These are phyloP conservation scores for Adelosebastes latens DNA, from an alignment of 2,797 vertebrate species.

Conservation along the genomic window DNA sequence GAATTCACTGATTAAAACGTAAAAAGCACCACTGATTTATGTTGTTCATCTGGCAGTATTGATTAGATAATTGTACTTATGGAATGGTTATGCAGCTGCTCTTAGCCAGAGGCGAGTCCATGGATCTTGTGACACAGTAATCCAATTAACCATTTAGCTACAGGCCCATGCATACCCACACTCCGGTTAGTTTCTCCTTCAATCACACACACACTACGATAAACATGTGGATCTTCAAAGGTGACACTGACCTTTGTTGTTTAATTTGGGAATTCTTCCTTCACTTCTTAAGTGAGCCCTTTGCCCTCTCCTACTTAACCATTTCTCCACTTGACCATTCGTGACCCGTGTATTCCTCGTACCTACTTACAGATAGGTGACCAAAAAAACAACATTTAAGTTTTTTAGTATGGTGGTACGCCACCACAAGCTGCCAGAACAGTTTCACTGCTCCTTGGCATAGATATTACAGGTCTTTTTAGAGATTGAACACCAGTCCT, in stretches of 20 bases:
- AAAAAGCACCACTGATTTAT: conserved; percentile 1
- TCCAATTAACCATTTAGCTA: conserved; percentile 79
- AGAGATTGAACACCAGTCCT: not conserved
- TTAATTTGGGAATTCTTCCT: conserved; percentile 16
- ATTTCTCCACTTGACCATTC: not conserved
- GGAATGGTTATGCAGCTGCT: conserved; percentile 40
- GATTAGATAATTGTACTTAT: conserved; percentile 40
- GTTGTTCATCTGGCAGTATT: conserved; percentile 26
- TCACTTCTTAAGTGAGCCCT: not conserved
- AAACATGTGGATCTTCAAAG: conserved; percentile 10
- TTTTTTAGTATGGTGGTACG: not conserved
- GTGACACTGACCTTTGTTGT: conserved; percentile 12
- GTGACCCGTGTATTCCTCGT: not conserved
- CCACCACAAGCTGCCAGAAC: not conserved
- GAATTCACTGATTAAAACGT: not conserved
- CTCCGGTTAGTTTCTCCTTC: conserved; percentile 47
- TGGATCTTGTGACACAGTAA: conserved; percentile 78
- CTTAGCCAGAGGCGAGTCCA: conserved; percentile 19
- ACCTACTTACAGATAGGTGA: not conserved
- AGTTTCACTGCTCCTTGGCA: not conserved
- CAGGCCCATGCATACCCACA: conserved; percentile 50
- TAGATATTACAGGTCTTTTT: not conserved
- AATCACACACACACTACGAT: conserved; percentile 11
- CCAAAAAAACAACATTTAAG: not conserved
- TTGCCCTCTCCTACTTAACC: not conserved